Evolutionary conservation across 2,113 vertebrate genomes (phyloP).

Genomic region (Xyliphius kryptos): DNA sequence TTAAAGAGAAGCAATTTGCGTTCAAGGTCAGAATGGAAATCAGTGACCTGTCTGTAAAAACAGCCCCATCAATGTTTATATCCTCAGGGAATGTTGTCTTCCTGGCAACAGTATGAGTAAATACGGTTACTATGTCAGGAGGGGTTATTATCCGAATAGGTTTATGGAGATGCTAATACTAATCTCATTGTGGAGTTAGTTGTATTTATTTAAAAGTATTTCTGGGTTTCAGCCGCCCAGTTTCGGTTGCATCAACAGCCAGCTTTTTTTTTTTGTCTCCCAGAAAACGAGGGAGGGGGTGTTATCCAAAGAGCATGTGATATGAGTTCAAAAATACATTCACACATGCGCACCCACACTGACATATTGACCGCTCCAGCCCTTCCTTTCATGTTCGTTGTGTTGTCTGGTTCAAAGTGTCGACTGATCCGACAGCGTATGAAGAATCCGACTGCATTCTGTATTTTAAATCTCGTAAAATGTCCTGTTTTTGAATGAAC

Average conservation of each 20-base stretch:
- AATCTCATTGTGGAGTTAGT: too few relatives aligned
- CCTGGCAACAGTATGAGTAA: background rate
- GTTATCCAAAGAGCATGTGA: slow-evolving; percentile 18
- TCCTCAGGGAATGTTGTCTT: slow-evolving; percentile 3
- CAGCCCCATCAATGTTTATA: slow-evolving; percentile 5
- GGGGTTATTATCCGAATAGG: background rate
- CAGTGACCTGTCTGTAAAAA: slow-evolving; percentile 8
- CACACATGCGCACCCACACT: background rate
- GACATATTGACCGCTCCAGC: slow-evolving; percentile 1
- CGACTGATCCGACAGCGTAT: slow-evolving; percentile 10
- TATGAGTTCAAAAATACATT: slow-evolving; percentile 16
- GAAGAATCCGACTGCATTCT: background rate
- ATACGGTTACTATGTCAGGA: background rate
- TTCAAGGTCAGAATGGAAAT: slow-evolving; percentile 1
- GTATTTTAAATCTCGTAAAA: too few relatives aligned
- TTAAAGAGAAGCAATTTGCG: background rate
- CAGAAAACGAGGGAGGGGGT: too few relatives aligned
- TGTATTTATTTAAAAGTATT: too few relatives aligned
- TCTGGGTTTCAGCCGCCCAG: too few relatives aligned
- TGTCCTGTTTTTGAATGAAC: background rate
- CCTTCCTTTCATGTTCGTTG: slow-evolving; percentile 23
- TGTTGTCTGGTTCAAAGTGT: slow-evolving; percentile 20
- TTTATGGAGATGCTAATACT: slow-evolving; percentile 5
- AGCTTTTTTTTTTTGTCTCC: too few relatives aligned
- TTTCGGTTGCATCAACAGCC: too few relatives aligned